Percentiles rank a stretch among this genome's conserved stretches.
phyloP scores from a whole-genome alignment of 1,140 invertebrate genomes.

The Heliothis subflexa region DNA sequence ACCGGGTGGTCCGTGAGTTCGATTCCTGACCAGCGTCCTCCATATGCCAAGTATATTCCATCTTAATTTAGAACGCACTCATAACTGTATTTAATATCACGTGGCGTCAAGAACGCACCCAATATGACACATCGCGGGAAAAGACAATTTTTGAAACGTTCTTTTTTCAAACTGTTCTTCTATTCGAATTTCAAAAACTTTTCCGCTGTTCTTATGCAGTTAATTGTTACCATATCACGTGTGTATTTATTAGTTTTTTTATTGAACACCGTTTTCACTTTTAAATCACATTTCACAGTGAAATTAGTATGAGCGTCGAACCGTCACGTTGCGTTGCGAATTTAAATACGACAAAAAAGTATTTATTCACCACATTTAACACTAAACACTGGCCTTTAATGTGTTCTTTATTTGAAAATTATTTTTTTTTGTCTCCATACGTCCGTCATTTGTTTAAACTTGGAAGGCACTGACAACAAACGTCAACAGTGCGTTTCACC shows the following conservation, averaged over 20 bases:
- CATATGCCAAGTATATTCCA: constrained; percentile 83
- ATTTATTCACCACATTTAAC: constrained; percentile 7
- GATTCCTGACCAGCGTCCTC: constrained; percentile 65
- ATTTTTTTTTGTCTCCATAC: constrained; percentile 60
- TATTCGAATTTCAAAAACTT: constrained; percentile 1
- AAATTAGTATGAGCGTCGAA: constrained; percentile 58
- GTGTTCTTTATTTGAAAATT: constrained; percentile 50
- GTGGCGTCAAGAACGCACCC: constrained; percentile 71
- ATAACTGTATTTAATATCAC: constrained; percentile 56
- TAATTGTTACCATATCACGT: constrained; percentile 11
- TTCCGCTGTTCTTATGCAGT: neutral
- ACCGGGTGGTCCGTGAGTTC: constrained; percentile 44
- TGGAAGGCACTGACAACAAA: constrained; percentile 75
- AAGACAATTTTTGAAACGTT: constrained; percentile 16
- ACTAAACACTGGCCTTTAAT: constrained; percentile 28
- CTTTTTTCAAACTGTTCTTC: neutral
- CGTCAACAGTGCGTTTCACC: constrained; percentile 62
- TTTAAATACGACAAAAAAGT: constrained; percentile 15
- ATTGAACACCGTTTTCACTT: constrained; percentile 58
- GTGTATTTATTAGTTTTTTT: constrained; percentile 13
- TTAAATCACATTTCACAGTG: constrained; percentile 62
- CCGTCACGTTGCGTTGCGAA: constrained; percentile 46
- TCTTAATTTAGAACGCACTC: constrained; percentile 65
- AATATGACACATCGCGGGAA: constrained; percentile 63
- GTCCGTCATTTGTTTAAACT: constrained; percentile 76